Conservation (phyloP, 2,888 invertebrate species). For the Calameuta filiformis region DNA sequence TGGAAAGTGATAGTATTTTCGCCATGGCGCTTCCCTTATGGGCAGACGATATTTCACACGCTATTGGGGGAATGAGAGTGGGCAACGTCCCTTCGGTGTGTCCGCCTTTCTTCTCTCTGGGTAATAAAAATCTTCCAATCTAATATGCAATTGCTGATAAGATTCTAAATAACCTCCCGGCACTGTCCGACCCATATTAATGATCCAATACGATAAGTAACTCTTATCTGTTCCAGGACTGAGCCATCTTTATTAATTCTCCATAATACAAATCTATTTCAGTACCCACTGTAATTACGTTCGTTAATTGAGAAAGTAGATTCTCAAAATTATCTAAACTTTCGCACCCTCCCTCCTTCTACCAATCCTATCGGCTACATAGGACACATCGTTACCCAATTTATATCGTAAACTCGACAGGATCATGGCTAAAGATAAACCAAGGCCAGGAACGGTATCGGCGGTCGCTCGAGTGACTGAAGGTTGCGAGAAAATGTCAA, state of each 20-base stretch:
- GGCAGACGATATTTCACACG: slow-evolving; percentile 43
- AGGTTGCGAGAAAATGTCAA: neutral
- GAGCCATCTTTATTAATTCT: too few relatives aligned
- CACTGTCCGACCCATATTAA: neutral
- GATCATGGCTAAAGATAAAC: neutral
- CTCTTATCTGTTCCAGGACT: neutral
- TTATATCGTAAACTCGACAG: too few relatives aligned
- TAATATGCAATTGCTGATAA: neutral
- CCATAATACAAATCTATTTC: neutral
- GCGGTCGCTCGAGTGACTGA: neutral
- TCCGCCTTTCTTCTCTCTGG: neutral
- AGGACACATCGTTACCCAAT: too few relatives aligned
- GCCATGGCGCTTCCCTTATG: slow-evolving; percentile 47
- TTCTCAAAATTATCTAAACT: neutral
- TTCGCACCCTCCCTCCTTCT: too few relatives aligned
- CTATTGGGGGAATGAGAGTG: neutral
- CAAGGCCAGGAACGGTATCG: neutral
- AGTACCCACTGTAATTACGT: neutral
- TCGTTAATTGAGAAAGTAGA: neutral
- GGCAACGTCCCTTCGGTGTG: neutral
- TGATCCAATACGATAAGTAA: neutral
- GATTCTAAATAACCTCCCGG: neutral
- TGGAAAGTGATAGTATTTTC: slow-evolving; percentile 58
- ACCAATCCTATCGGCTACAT: too few relatives aligned
- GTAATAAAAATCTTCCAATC: neutral